Conservation (phyloP, 2,797 vertebrate species). For the Knipowitschia caucasica region DNA sequence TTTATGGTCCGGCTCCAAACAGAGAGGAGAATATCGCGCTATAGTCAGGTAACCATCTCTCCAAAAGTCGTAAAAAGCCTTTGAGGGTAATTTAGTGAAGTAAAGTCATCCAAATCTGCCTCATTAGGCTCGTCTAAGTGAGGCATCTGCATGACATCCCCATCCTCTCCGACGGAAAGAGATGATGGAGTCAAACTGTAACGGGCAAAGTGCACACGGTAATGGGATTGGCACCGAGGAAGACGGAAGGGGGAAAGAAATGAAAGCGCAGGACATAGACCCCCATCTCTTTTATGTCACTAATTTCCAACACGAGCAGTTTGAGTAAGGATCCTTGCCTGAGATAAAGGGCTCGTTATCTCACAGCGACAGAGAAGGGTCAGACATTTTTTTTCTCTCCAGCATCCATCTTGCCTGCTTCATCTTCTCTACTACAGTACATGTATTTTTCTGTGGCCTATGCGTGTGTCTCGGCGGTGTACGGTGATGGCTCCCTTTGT, state of each 20-base stretch:
- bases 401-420: slow-evolving; percentile 22
- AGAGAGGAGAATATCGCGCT: too few relatives aligned
- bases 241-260: slow-evolving; percentile 42
- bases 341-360: slow-evolving; percentile 72
- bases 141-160: slow-evolving; percentile 61
- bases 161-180: slow-evolving; percentile 50
- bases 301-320: slow-evolving; percentile 64
- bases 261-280: slow-evolving; percentile 40
- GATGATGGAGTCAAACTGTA: slow-evolving; percentile 61
- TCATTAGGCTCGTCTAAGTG: slow-evolving; percentile 62
- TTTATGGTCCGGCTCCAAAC: too few relatives aligned
- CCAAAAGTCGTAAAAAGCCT: slow-evolving; percentile 42
- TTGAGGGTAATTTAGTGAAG: slow-evolving; percentile 56
- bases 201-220: slow-evolving; percentile 47
- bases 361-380: slow-evolving; percentile 58
- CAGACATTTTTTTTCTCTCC: slow-evolving; percentile 36
- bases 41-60: too few relatives aligned
- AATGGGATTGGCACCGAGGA: slow-evolving; percentile 58
- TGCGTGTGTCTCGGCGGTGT: slow-evolving; percentile 25
- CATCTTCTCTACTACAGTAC: slow-evolving; percentile 8
- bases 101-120: slow-evolving; percentile 53
- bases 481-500: slow-evolving; percentile 64
- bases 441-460: slow-evolving; percentile 12
- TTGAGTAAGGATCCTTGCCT: slow-evolving; percentile 60
- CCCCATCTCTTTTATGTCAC: slow-evolving; percentile 55